A percentile compares a stretch with the other conserved stretches of the same genome.
These are phyloP conservation scores for Pantelozetes paolii DNA, from an alignment of 2,888 invertebrate genomes.

Conservation along the genomic window DNA sequence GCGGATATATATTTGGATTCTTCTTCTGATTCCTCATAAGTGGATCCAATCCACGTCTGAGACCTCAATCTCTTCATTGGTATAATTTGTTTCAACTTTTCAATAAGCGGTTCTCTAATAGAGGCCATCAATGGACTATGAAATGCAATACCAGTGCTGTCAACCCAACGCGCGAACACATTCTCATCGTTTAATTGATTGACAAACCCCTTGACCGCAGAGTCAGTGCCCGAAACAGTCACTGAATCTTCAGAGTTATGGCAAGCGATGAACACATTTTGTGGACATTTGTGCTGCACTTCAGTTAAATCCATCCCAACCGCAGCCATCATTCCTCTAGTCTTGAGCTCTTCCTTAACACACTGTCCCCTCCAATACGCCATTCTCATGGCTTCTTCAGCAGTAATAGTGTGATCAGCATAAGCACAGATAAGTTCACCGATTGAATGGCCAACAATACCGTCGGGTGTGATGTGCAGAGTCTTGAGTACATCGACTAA, in stretches of 20 bases:
- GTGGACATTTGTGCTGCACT: slow-evolving; percentile 49
- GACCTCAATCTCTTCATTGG: slow-evolving; percentile 73
- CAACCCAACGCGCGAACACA: slow-evolving; percentile 47
- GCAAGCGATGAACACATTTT: slow-evolving; percentile 54
- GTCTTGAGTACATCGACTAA: slow-evolving; percentile 45
- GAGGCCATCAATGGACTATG: slow-evolving; percentile 75
- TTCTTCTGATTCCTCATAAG: slow-evolving; percentile 80
- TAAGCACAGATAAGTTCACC: slow-evolving; percentile 59
- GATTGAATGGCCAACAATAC: slow-evolving; percentile 58
- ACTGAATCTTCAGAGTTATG: slow-evolving; percentile 58
- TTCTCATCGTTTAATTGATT: slow-evolving; percentile 48
- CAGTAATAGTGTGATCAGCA: slow-evolving; percentile 57
- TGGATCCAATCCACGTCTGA: slow-evolving; percentile 83
- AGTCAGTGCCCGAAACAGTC: slow-evolving; percentile 56
- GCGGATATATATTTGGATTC: slow-evolving; percentile 66
- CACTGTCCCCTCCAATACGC: slow-evolving; percentile 56
- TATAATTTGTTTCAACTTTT: slow-evolving; percentile 69
- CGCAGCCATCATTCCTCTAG: slow-evolving; percentile 52
- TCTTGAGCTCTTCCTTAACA: slow-evolving; percentile 48
- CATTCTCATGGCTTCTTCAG: slow-evolving; percentile 56
- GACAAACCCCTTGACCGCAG: slow-evolving; percentile 43
- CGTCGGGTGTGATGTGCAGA: slow-evolving; percentile 55
- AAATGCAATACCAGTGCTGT: slow-evolving; percentile 59
- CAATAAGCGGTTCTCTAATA: slow-evolving; percentile 71
- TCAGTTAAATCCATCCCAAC: slow-evolving; percentile 53